These are phyloP conservation scores for Chymomyza caudatula DNA, from an alignment of 2,888 invertebrate species.

Conservation along the genomic window DNA sequence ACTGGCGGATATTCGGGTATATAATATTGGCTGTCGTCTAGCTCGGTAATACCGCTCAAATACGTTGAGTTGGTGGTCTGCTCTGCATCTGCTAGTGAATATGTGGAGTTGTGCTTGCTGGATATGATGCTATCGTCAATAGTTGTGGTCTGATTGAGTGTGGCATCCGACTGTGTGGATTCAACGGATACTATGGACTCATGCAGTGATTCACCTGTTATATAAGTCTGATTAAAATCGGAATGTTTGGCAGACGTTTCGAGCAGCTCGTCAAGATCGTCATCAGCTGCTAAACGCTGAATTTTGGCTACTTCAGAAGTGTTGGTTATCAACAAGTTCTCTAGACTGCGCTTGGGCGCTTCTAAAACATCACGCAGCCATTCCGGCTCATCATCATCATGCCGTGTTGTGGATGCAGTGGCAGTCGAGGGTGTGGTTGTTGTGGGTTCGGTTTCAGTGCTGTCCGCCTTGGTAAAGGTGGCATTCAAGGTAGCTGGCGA, in stretches of 20 bases:
- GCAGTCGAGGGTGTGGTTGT: constrained; percentile 49
- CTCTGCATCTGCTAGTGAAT: constrained; percentile 78
- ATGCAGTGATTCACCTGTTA: constrained; percentile 71
- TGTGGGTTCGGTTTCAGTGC: constrained; percentile 53
- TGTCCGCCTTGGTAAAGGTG: constrained; percentile 58
- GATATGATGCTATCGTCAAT: constrained; percentile 78
- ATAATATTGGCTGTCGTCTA: constrained; percentile 78
- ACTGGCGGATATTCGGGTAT: constrained; percentile 82
- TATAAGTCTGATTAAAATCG: constrained; percentile 54
- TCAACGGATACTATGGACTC: constrained; percentile 77
- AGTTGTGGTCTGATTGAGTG: constrained; percentile 77
- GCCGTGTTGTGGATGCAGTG: constrained; percentile 78
- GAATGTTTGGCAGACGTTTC: constrained; percentile 58
- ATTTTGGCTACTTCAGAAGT: constrained; percentile 23
- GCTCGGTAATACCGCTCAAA: constrained; percentile 62
- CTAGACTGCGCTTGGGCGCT: constrained; percentile 79
- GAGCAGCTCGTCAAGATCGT: constrained; percentile 38
- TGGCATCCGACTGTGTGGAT: constrained; percentile 74
- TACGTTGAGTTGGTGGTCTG: constrained; percentile 72
- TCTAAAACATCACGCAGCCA: constrained; percentile 81
- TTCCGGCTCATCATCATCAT: constrained; percentile 80
- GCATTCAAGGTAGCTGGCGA: constrained; percentile 50
- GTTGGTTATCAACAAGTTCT: constrained; percentile 68
- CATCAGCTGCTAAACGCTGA: constrained; percentile 12
- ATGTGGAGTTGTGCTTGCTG: constrained; percentile 77